phyloP scores from a whole-genome alignment of 2,113 vertebrate species.

The Tautogolabrus adspersus region DNA sequence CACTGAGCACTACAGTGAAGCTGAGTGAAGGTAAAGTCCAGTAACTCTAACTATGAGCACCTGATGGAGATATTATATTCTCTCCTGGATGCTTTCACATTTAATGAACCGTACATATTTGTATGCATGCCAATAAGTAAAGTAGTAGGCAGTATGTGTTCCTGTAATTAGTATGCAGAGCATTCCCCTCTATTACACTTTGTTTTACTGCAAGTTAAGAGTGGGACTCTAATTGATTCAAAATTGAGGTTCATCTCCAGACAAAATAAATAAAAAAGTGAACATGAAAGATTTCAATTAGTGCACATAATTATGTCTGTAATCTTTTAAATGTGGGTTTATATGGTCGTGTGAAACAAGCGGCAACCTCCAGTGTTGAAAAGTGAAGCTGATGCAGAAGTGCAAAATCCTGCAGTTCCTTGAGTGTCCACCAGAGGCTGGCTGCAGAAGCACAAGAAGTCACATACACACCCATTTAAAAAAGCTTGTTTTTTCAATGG shows the following conservation, averaged over 20 bases:
- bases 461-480: no score
- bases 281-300: not conserved
- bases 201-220: slow-evolving; percentile 12
- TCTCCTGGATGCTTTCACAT: not conserved
- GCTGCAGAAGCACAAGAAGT: no score
- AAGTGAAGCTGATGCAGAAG: no score
- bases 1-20: not conserved
- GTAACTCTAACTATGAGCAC: not conserved
- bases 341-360: not conserved
- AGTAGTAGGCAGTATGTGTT: slow-evolving; percentile 1
- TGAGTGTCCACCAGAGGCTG: no score
- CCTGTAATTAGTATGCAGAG: slow-evolving; percentile 20
- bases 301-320: not conserved
- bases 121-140: slow-evolving; percentile 8
- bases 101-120: slow-evolving; percentile 15
- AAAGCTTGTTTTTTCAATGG: no score
- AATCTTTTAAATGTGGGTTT: slow-evolving; percentile 7
- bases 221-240: slow-evolving; percentile 13
- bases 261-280: not conserved
- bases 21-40: not conserved
- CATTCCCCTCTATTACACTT: slow-evolving; percentile 18
- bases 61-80: not conserved
- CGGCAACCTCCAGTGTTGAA: not conserved
- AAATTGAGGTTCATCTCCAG: slow-evolving; percentile 20
- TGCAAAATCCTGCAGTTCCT: no score